Conservation (phyloP, 2,113 vertebrate genomes). For the Aspiorhynchus laticeps region DNA sequence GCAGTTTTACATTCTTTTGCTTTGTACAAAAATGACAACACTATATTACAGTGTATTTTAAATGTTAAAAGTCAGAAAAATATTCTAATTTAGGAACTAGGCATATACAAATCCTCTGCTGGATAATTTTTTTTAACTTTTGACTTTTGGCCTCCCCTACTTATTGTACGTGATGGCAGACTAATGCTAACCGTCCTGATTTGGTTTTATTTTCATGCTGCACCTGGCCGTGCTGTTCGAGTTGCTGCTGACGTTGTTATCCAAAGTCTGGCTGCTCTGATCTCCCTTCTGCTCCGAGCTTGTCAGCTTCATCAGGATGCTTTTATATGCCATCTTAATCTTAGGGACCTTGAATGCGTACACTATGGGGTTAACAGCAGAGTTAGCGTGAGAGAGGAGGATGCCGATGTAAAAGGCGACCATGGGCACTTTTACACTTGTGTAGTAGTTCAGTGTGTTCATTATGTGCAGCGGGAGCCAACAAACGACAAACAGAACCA, state of each 20-base stretch:
- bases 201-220: not conserved
- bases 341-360: conserved; percentile 47
- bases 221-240: not conserved
- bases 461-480: conserved; percentile 87
- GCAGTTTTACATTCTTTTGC: no score
- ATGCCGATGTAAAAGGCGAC: conserved; percentile 69
- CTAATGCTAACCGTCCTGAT: not conserved
- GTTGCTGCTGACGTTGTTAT: conserved; percentile 30
- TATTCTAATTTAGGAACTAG: no score
- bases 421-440: rapidly evolving
- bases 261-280: not conserved
- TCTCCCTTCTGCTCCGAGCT: conserved; percentile 35
- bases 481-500: conserved; percentile 61
- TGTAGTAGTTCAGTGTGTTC: conserved; percentile 76
- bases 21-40: no score
- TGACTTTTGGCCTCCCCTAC: not conserved
- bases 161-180: not conserved
- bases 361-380: conserved; percentile 78
- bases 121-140: not conserved
- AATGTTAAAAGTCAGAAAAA: no score
- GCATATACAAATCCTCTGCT: not conserved
- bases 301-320: conserved; percentile 7
- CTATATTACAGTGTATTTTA: no score
- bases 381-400: conserved; percentile 84
- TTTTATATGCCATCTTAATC: conserved; percentile 32